These are phyloP conservation scores for Piscicola geometra DNA, from an alignment of 2,888 invertebrate genomes.

Conservation along the genomic window DNA sequence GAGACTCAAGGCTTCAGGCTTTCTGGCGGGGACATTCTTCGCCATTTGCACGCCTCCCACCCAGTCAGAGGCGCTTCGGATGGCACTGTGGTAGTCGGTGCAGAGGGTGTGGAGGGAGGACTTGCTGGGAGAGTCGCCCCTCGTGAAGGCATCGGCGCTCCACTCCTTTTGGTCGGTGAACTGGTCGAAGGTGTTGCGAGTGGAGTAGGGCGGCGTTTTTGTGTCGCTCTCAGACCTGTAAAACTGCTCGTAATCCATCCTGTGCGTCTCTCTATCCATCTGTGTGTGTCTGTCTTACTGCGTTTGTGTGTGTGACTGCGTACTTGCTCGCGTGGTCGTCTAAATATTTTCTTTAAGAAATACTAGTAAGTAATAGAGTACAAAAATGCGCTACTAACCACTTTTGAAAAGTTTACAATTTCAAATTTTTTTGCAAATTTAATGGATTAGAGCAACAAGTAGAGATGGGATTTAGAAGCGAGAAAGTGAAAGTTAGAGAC, in stretches of 20 bases:
- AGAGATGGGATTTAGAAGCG: too few species aligned
- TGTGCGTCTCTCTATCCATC: too few species aligned
- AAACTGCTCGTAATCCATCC: not conserved
- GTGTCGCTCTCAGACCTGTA: not conserved
- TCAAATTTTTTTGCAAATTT: too few species aligned
- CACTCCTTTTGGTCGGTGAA: not conserved
- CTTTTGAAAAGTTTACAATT: too few species aligned
- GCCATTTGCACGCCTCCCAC: not conserved
- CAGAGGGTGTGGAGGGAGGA: not conserved
- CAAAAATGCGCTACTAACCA: too few species aligned
- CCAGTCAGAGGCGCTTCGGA: not conserved
- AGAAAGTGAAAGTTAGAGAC: too few species aligned
- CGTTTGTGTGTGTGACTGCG: too few species aligned
- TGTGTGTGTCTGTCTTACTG: too few species aligned
- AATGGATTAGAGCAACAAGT: too few species aligned
- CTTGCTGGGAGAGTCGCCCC: not conserved
- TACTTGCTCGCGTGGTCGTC: too few species aligned
- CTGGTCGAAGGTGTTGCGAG: slow-evolving; percentile 1
- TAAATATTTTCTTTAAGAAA: too few species aligned
- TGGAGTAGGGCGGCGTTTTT: not conserved
- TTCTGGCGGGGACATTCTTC: not conserved
- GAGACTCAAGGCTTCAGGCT: not conserved
- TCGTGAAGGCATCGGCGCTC: not conserved
- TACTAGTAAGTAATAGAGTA: too few species aligned
- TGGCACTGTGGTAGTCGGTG: not conserved